phyloP scores from a whole-genome alignment of 2,113 vertebrate genomes.

The Spea bombifrons region DNA sequence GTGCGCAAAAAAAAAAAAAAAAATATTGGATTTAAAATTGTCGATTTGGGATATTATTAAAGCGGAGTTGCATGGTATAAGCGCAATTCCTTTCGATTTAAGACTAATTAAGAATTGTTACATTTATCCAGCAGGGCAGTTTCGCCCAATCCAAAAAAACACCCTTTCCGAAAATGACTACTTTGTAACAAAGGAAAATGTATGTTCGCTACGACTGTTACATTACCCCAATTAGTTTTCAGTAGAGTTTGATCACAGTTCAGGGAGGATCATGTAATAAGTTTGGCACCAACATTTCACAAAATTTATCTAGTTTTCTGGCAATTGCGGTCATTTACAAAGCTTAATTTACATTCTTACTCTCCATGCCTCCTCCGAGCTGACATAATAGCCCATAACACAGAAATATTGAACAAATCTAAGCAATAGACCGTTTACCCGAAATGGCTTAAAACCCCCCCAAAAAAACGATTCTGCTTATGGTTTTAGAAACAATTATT shows the following conservation, averaged over 20 bases:
- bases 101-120: slow-evolving; percentile 10
- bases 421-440: slow-evolving; percentile 46
- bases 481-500: slow-evolving; percentile 41
- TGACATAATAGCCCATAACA: slow-evolving; percentile 26
- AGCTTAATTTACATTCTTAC: slow-evolving; percentile 25
- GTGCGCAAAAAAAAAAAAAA: too few relatives aligned
- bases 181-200: not conserved
- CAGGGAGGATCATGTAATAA: slow-evolving; percentile 31
- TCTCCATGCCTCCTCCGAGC: slow-evolving; percentile 17
- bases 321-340: slow-evolving; percentile 33
- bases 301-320: slow-evolving; percentile 27
- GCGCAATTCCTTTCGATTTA: not conserved
- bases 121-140: slow-evolving; percentile 9
- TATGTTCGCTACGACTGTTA: not conserved
- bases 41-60: too few relatives aligned
- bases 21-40: too few relatives aligned
- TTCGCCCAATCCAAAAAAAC: not conserved
- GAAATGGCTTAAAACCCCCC: slow-evolving; percentile 20
- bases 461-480: slow-evolving; percentile 39
- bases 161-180: not conserved
- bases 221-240: slow-evolving; percentile 6
- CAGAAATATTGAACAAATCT: slow-evolving; percentile 35
- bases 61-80: too few relatives aligned
- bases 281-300: slow-evolving; percentile 22
- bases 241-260: slow-evolving; percentile 39